Conservation (phyloP, 2,797 vertebrate genomes). For the Hypotaenidia okinawae region DNA sequence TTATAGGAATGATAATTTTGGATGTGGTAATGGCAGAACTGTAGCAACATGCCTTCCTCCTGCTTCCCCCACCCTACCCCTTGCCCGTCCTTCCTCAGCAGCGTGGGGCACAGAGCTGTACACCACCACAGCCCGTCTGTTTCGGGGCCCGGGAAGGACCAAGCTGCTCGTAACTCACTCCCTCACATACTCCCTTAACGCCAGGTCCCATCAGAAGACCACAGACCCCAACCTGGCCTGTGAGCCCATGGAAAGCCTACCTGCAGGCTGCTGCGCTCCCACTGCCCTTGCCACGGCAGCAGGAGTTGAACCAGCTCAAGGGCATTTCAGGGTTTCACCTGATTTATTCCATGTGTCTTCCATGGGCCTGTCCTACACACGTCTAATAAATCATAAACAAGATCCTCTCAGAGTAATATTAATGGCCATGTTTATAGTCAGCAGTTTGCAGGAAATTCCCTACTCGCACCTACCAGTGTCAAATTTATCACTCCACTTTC, state of each 20-base stretch:
- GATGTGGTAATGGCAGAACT: conserved; percentile 65
- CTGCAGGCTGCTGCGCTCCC: fast-evolving
- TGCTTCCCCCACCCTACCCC: not conserved
- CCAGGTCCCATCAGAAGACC: not conserved
- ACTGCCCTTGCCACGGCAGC: fast-evolving
- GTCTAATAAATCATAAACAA: not conserved
- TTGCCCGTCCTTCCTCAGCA: not conserved
- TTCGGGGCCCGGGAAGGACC: not conserved
- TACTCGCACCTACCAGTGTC: not conserved
- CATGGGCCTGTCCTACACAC: not conserved
- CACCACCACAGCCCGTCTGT: fast-evolving
- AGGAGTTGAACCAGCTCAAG: not conserved
- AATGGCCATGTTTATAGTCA: conserved; percentile 20
- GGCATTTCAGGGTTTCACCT: not conserved
- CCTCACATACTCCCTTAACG: not conserved
- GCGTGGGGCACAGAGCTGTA: not conserved
- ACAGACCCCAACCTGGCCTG: not conserved
- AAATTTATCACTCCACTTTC: not conserved
- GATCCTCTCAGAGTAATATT: not conserved
- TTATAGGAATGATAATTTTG: conserved; percentile 62
- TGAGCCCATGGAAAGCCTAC: not conserved
- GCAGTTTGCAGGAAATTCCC: conserved; percentile 12
- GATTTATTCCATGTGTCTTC: not conserved
- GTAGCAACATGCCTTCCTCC: conserved; percentile 71
- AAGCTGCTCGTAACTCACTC: not conserved